Percentiles rank a stretch among this genome's conserved stretches.
Evolutionary conservation across 1,140 invertebrate genomes (phyloP).

Genomic region (Drosophila kurseongensis): DNA sequence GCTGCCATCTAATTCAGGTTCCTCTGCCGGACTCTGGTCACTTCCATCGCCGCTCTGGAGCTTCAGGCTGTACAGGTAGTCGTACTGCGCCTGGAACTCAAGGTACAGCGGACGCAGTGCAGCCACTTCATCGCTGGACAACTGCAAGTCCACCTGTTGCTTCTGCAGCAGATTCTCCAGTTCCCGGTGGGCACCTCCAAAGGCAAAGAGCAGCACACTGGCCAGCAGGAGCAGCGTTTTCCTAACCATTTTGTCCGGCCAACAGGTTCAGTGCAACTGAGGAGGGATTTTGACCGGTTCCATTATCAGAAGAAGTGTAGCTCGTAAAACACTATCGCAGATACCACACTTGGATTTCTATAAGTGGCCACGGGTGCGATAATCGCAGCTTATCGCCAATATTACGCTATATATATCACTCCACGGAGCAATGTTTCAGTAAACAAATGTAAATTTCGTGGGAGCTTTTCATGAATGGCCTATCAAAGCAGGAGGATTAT

Average conservation of each 20-base stretch:
- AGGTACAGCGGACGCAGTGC: constrained; percentile 62
- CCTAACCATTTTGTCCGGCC: constrained; percentile 38
- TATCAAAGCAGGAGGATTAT: background rate
- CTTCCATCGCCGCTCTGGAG: constrained; percentile 59
- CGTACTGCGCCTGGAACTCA: constrained; percentile 67
- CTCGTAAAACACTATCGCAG: constrained; percentile 49
- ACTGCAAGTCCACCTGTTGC: constrained; percentile 43
- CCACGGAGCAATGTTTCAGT: constrained; percentile 40
- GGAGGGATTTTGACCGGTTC: constrained; percentile 5
- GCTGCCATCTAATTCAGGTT: constrained; percentile 22
- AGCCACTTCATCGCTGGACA: constrained; percentile 57
- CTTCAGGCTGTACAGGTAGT: constrained; percentile 52
- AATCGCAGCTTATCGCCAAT: constrained; percentile 55
- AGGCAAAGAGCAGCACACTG: constrained; percentile 11
- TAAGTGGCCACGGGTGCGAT: constrained; percentile 35
- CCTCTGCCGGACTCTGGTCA: background rate
- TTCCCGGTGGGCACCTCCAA: constrained; percentile 44
- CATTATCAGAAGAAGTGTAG: constrained; percentile 25
- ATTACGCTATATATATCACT: constrained; percentile 30
- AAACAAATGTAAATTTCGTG: constrained; percentile 13
- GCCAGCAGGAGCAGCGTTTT: constrained; percentile 33
- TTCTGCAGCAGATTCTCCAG: constrained; percentile 49
- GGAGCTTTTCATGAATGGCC: constrained; percentile 31
- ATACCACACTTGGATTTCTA: constrained; percentile 60
- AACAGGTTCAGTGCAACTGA: constrained; percentile 42